Percentiles rank a stretch among this genome's conserved stretches.
phyloP scores from a whole-genome alignment of 1,140 invertebrate species.

The Drosophila navojoa region DNA sequence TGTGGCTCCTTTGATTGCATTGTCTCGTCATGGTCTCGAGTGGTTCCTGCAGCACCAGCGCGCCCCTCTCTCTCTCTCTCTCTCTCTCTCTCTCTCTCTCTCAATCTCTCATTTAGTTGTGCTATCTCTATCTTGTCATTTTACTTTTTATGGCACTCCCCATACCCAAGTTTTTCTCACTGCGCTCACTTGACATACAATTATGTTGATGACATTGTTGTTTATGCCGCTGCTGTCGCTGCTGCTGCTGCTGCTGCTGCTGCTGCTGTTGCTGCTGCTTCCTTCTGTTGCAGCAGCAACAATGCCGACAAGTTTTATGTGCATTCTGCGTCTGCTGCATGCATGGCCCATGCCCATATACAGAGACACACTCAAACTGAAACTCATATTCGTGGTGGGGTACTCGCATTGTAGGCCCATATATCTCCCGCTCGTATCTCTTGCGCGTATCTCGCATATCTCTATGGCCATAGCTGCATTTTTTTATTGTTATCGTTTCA shows the following conservation, averaged over 20 bases:
- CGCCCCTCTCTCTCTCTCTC: slow-evolving; percentile 9
- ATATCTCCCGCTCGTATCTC: slow-evolving; percentile 50
- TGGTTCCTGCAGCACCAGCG: slow-evolving; percentile 53
- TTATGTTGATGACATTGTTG: slow-evolving; percentile 57
- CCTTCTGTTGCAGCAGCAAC: slow-evolving; percentile 42
- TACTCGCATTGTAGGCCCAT: slow-evolving; percentile 57
- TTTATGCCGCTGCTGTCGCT: slow-evolving; percentile 51
- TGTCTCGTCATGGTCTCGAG: slow-evolving; percentile 81
- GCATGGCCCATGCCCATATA: slow-evolving; percentile 39
- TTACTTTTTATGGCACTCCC: slow-evolving; percentile 41
- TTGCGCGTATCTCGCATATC: slow-evolving; percentile 55
- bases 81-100: neutral
- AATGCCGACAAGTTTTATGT: slow-evolving; percentile 72
- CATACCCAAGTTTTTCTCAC: slow-evolving; percentile 44
- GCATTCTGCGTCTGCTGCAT: slow-evolving; percentile 53
- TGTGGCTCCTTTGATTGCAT: slow-evolving; percentile 79
- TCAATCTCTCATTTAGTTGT: slow-evolving; percentile 30
- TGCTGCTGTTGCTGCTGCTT: slow-evolving; percentile 34
- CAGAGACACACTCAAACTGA: slow-evolving; percentile 21
- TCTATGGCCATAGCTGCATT: slow-evolving; percentile 60
- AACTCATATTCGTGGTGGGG: slow-evolving; percentile 27
- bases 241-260: slow-evolving; percentile 28
- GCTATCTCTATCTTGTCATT: slow-evolving; percentile 47
- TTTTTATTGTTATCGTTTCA: slow-evolving; percentile 66
- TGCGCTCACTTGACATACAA: slow-evolving; percentile 56